These are phyloP conservation scores for Alaudala cheleensis DNA, from an alignment of 2,113 vertebrate species.

Conservation along the genomic window DNA sequence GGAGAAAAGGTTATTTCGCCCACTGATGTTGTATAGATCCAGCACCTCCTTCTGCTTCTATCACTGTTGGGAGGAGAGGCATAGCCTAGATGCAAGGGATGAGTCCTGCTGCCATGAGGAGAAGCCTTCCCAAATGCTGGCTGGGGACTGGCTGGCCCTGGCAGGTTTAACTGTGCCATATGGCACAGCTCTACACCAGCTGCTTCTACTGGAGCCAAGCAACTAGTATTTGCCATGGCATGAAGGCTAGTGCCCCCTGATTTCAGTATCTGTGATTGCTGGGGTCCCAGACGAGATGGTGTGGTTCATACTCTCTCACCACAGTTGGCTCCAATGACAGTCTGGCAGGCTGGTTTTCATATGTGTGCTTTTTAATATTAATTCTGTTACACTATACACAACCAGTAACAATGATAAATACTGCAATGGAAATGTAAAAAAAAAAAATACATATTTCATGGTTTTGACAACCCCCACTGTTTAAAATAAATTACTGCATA, in stretches of 20 bases:
- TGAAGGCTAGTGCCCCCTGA: background rate
- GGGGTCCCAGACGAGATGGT: background rate
- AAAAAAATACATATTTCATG: slow-evolving; percentile 77
- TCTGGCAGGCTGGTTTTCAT: slow-evolving; percentile 21
- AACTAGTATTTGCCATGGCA: background rate
- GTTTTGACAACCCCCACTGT: slow-evolving; percentile 73
- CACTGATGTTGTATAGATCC: background rate
- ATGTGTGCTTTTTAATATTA: slow-evolving; percentile 77
- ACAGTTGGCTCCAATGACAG: background rate
- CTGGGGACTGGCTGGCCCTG: background rate
- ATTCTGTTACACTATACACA: slow-evolving; percentile 89
- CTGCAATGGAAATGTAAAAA: slow-evolving; percentile 86
- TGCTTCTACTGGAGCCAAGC: background rate
- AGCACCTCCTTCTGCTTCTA: background rate
- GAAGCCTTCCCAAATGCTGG: background rate
- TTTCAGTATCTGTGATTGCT: background rate
- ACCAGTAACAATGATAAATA: slow-evolving; percentile 90
- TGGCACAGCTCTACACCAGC: background rate
- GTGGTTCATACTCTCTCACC: background rate
- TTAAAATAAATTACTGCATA: slow-evolving; percentile 84
- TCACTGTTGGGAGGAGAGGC: background rate
- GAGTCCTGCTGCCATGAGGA: background rate
- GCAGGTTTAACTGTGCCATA: background rate
- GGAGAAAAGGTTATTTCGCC: background rate
- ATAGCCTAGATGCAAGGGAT: background rate